A percentile compares a stretch with the other conserved stretches of the same genome.
phyloP scores from a whole-genome alignment of 1,140 invertebrate genomes.

The Psix sp. region DNA sequence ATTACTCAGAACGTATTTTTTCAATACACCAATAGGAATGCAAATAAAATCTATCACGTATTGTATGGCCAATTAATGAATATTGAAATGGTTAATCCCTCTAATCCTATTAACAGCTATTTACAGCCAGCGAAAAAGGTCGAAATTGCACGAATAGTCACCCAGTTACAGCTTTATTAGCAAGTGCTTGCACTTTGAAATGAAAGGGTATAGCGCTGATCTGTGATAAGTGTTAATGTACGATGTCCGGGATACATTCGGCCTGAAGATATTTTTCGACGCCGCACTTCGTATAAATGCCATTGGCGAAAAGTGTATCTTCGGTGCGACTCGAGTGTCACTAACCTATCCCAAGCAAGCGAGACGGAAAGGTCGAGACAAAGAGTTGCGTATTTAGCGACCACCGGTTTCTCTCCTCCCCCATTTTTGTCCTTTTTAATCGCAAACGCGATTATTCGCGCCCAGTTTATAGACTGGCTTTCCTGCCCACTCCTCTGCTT shows the following conservation, averaged over 20 bases:
- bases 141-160: conserved; percentile 26
- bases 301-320: conserved; percentile 51
- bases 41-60: no score
- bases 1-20: no score
- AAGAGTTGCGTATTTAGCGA: conserved; percentile 50
- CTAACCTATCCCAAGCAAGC: conserved; percentile 48
- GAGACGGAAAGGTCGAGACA: background rate
- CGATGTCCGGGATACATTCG: conserved; percentile 43
- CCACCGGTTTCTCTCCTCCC: conserved; percentile 43
- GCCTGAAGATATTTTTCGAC: conserved; percentile 59
- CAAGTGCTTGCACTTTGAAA: conserved; percentile 40
- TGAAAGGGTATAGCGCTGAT: conserved; percentile 52
- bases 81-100: conserved; percentile 41
- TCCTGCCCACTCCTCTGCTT: no score
- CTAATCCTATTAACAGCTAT: conserved; percentile 48
- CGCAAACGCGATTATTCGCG: conserved; percentile 52
- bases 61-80: conserved; percentile 25
- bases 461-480: conserved; percentile 69
- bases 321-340: conserved; percentile 34
- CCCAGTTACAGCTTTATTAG: conserved; percentile 51
- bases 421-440: background rate
- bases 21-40: no score
- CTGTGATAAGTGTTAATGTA: conserved; percentile 60
- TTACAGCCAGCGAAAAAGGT: conserved; percentile 13
- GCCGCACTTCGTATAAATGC: conserved; percentile 48